Evolutionary conservation across 2,113 vertebrate species (phyloP), one percentile per base, ranked within the genome.

Genomic region (Calypte anna): DNA sequence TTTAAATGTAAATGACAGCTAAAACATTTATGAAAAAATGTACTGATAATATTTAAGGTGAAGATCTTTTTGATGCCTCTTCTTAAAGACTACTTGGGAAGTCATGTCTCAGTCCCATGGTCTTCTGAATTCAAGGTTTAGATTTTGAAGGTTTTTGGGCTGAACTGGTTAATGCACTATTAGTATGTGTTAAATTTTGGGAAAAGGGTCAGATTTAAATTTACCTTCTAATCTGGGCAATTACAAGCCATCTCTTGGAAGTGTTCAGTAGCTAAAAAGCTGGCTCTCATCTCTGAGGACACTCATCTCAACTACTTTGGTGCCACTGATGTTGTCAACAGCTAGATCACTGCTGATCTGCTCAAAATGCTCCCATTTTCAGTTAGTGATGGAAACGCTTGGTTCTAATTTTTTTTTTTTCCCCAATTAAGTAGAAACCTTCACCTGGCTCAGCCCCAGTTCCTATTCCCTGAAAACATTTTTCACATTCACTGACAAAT

Each of bases 381-480:
- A 85, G 89, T 87, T 82, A 94, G 72, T 74, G 78, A 91, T 30
- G 59, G 78, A 94, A 96, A 92, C 76, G 62, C 63, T 86, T 43
- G 59, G n/a, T 69, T 73, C 25, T 68, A 6, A 40, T 24, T 18
- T 82, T 58, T 50, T 53, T 53, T 46, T 62, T 57, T 82, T 69
- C 22, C 7, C 4, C 67, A 73, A 77, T 92, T 90, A 94, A 95
- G 31, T 93, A 94, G 85, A 91, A 94, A 88, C 53, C 31, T 86
- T 90, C 51, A 83, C 67, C 85, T 96, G 96, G 96, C 95, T 95
- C 82, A 96, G 82, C 9, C 75, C 78, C 91, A 91, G 78, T 53
- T 94, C 64, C 82, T 90, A 67, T 93, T 94, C 95, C 93, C 95
- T 69, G 59, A 95, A 95, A 95, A 80, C 78, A 88, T 90, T 85